These are phyloP conservation scores for Athalia cordata DNA, from an alignment of 2,888 invertebrate species.

Conservation along the genomic window DNA sequence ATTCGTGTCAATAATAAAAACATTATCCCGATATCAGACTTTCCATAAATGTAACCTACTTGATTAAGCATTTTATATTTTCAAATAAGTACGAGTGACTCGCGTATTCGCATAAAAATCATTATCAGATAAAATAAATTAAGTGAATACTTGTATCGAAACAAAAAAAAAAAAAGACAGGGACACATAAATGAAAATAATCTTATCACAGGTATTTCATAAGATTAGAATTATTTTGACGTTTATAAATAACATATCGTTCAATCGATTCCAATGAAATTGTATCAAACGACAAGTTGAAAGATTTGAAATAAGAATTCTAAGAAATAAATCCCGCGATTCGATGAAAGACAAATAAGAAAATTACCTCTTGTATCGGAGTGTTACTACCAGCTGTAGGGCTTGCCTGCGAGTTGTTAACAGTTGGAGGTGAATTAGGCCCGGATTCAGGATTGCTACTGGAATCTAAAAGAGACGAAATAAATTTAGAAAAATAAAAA, in stretches of 20 bases:
- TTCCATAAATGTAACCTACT: too few species aligned
- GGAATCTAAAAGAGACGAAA: constrained; percentile 72
- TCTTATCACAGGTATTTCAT: constrained; percentile 14
- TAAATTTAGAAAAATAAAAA: not conserved
- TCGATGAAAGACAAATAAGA: not conserved
- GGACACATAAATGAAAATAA: not conserved
- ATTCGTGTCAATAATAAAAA: not conserved
- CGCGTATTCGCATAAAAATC: too few species aligned
- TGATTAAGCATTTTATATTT: too few species aligned
- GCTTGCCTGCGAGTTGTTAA: constrained; percentile 77
- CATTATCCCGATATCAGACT: not conserved
- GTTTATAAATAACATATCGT: not conserved
- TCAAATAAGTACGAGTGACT: too few species aligned
- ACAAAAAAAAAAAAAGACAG: not conserved
- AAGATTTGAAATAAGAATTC: not conserved
- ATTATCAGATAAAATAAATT: constrained; percentile 20
- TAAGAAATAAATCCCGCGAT: not conserved
- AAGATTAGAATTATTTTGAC: not conserved
- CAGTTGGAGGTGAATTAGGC: constrained; percentile 84
- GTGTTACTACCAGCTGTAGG: constrained; percentile 79
- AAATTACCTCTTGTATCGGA: constrained; percentile 82
- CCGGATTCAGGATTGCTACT: constrained; percentile 84
- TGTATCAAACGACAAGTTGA: not conserved
- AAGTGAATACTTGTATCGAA: not conserved
- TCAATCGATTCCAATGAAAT: not conserved